phyloP scores from a whole-genome alignment of 2,797 vertebrate genomes.

The Poecile montanus region DNA sequence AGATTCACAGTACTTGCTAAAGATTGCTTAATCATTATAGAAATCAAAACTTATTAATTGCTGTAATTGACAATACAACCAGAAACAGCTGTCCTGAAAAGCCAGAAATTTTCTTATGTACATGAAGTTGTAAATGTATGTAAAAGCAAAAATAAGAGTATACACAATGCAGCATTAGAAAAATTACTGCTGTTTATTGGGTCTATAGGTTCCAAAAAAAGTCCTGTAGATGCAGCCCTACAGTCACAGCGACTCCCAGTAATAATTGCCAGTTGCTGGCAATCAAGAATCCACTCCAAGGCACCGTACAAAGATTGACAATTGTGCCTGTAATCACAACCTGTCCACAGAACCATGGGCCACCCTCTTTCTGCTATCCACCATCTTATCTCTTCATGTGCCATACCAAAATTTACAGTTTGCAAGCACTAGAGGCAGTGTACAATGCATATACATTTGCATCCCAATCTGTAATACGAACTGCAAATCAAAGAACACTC shows the following conservation, averaged over 20 bases:
- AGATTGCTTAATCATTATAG: neutral
- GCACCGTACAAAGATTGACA: neutral
- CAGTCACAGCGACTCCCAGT: neutral
- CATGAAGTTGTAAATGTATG: neutral
- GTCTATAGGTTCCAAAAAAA: neutral
- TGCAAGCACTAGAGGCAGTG: neutral
- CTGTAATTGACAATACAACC: neutral
- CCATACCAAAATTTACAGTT: neutral
- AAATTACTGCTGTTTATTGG: neutral
- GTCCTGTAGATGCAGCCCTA: neutral
- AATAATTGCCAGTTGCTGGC: neutral
- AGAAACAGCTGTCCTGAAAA: neutral
- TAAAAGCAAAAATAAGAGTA: neutral
- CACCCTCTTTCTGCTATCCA: neutral
- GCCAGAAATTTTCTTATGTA: neutral
- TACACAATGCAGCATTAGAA: neutral
- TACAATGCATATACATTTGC: neutral
- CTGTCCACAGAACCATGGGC: neutral
- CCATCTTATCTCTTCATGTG: neutral
- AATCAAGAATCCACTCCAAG: neutral
- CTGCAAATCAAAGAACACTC: neutral
- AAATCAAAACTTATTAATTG: neutral
- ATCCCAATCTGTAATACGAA: neutral
- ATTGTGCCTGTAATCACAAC: fast-evolving
- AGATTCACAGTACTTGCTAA: neutral